Evolutionary conservation across 2,797 vertebrate species (phyloP), one percentile per base, ranked within the genome.

Genomic region (Schizopygopsis malacanthus): DNA sequence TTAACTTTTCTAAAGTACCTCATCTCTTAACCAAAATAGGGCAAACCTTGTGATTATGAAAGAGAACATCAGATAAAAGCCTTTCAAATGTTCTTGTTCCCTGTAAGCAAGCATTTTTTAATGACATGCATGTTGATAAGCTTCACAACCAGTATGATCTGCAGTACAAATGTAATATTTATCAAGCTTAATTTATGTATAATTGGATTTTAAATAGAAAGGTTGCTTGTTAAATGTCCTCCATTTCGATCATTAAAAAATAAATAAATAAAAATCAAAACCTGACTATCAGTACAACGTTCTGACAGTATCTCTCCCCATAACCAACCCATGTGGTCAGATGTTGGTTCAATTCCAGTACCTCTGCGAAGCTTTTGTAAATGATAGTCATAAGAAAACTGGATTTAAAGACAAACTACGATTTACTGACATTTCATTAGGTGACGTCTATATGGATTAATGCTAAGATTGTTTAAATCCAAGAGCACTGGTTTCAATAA

Each of bases 371-470:
- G 47, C 25, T 16, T 56, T 82, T 71, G 65, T 67, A 47, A 80
- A 63, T 20, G 8, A 20, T 20, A 50, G 13, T 16, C 22, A 54
- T n/a, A 39, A 63, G 63, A 63, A 33, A 56, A 47, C 9, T 77
- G 33, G 11, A 73, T 79, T 71, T 69, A 56, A 76, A 22, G 47
- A 37, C 52, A 82, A 63, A 81, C n/a, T 20, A 47, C 12, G 79
- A 82, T 61, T 59, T 65, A 80, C n/a, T 61, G n/a, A 75, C 43
- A 45, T 84, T 67, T 47, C 52, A 45, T 41, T 33, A 54, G 8
- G 37, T 63, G 47, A 80, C 6, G n/a, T 84, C n/a, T 56, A 82
- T 25, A 59, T 41, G 16, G n/a, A 83, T 54, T 63, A 78, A n/a
- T n/a, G 33, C 56, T 65, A 33, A 67, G 13, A 72, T 67, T 61